phyloP scores from a whole-genome alignment of 2,888 invertebrate genomes.

The Stenichneumon culpator region DNA sequence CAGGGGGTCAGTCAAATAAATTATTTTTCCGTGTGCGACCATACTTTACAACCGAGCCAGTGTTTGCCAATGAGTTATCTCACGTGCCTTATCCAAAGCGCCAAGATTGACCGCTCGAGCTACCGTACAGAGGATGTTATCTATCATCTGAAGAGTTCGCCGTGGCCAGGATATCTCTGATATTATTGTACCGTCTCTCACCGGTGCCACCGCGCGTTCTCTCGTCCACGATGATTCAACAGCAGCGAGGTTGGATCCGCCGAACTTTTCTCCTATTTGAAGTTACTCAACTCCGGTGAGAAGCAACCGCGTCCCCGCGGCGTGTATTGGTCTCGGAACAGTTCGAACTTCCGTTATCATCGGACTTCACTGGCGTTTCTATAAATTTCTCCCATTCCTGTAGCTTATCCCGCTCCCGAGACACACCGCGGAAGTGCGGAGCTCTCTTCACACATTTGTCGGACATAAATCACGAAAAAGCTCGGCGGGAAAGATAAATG shows the following conservation, averaged over 20 bases:
- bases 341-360: constrained; percentile 58
- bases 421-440: constrained; percentile 39
- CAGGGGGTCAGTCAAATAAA: too few relatives aligned
- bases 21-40: too few relatives aligned
- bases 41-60: not conserved
- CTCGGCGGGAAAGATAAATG: not conserved
- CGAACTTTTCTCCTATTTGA: constrained; percentile 27
- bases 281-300: constrained; percentile 3
- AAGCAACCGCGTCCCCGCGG: not conserved
- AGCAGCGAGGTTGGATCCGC: not conserved
- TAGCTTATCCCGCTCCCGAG: constrained; percentile 9
- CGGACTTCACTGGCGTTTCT: constrained; percentile 28
- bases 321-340: constrained; percentile 29
- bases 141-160: not conserved
- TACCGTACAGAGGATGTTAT: not conserved
- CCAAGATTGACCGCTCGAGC: not conserved
- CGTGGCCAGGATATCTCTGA: not conserved
- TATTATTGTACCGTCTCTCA: constrained; percentile 7
- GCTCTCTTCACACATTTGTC: constrained; percentile 22
- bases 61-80: not conserved
- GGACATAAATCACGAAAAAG: constrained; percentile 38
- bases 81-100: not conserved
- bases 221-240: constrained; percentile 8
- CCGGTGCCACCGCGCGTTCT: not conserved
- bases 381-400: constrained; percentile 40